Conservation (phyloP, 2,888 invertebrate genomes). For the Oligia strigilis region DNA sequence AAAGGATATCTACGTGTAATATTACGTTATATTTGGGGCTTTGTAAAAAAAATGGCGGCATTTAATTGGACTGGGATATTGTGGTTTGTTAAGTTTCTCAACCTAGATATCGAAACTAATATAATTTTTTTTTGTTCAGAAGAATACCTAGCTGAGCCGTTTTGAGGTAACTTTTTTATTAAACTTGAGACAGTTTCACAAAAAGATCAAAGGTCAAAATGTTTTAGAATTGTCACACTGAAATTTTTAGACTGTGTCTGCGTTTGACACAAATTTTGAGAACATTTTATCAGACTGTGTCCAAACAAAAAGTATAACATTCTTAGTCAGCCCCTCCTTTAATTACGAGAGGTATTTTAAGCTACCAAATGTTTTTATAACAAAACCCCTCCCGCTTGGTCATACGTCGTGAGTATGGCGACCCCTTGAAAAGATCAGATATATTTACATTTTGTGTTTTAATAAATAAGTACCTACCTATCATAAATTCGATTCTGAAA, state of each 20-base stretch:
- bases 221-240: neutral
- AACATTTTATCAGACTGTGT: slow-evolving; percentile 10
- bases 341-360: too few relatives aligned
- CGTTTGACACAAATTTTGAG: neutral
- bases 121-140: neutral
- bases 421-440: too few relatives aligned
- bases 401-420: neutral
- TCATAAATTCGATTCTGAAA: too few relatives aligned
- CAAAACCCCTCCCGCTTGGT: neutral
- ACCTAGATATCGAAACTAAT: neutral
- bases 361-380: neutral
- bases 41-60: neutral
- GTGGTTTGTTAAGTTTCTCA: neutral
- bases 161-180: neutral
- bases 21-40: neutral
- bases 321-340: neutral
- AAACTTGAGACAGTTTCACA: slow-evolving; percentile 23
- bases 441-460: too few relatives aligned
- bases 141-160: neutral
- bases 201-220: slow-evolving; percentile 24
- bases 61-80: neutral
- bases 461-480: too few relatives aligned
- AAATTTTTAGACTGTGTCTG: slow-evolving; percentile 1
- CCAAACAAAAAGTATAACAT: neutral
- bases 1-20: neutral